These are phyloP conservation scores for Zaprionus gabonicus DNA, from an alignment of 1,140 invertebrate genomes.

Conservation along the genomic window DNA sequence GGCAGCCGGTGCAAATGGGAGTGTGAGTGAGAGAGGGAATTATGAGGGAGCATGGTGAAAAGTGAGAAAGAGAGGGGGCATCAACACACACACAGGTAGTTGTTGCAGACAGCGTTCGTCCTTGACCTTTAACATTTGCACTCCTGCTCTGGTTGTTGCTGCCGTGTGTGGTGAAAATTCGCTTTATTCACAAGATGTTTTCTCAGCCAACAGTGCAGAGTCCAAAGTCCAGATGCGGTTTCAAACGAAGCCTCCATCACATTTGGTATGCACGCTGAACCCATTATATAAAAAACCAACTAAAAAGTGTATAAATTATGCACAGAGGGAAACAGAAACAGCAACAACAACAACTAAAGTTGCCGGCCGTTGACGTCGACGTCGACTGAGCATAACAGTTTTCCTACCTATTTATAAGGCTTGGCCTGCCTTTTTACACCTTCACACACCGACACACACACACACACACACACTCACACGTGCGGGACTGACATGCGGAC, in stretches of 20 bases:
- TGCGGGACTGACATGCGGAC: slow-evolving; percentile 39
- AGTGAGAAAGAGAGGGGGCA: slow-evolving; percentile 35
- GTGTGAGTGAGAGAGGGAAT: slow-evolving; percentile 20
- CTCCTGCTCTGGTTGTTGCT: slow-evolving; percentile 68
- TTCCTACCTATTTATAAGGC: slow-evolving; percentile 59
- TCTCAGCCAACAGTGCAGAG: not conserved
- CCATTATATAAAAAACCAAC: slow-evolving; percentile 64
- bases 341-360: slow-evolving; percentile 8
- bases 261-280: slow-evolving; percentile 65
- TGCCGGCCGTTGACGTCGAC: slow-evolving; percentile 61
- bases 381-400: slow-evolving; percentile 80
- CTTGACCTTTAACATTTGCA: slow-evolving; percentile 68
- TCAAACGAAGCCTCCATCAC: slow-evolving; percentile 14
- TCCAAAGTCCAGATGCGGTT: slow-evolving; percentile 39
- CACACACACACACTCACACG: slow-evolving; percentile 21
- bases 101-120: slow-evolving; percentile 43
- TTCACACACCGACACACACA: slow-evolving; percentile 65
- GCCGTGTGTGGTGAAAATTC: slow-evolving; percentile 56
- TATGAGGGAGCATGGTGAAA: slow-evolving; percentile 35
- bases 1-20: slow-evolving; percentile 1
- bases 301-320: slow-evolving; percentile 68
- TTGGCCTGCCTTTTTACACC: slow-evolving; percentile 76
- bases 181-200: slow-evolving; percentile 31
- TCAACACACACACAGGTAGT: slow-evolving; percentile 65
- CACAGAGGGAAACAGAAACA: slow-evolving; percentile 39